phyloP scores from a whole-genome alignment of 2,888 invertebrate species.

The Amphimallon solstitiale region DNA sequence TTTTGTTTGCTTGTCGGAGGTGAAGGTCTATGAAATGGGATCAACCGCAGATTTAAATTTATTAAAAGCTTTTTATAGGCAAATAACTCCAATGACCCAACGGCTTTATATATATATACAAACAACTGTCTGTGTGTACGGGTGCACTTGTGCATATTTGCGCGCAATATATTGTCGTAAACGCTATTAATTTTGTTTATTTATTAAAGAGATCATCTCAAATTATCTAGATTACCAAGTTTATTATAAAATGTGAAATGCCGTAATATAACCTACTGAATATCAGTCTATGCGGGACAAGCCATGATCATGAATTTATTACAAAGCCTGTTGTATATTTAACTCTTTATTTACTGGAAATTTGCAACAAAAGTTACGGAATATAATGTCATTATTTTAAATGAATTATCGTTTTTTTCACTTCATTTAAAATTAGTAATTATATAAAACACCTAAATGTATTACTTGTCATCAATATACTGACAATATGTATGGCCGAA shows the following conservation, averaged over 20 bases:
- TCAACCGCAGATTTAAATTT: slow-evolving; percentile 38
- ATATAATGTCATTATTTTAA: too few species aligned
- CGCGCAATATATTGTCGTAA: slow-evolving; percentile 11
- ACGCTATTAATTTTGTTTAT: slow-evolving; percentile 32
- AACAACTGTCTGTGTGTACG: neutral
- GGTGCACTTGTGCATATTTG: neutral
- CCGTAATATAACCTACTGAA: neutral
- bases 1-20: slow-evolving; percentile 11
- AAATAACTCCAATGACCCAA: slow-evolving; percentile 14
- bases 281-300: neutral
- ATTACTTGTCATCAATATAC: too few species aligned
- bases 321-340: slow-evolving; percentile 1
- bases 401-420: too few species aligned
- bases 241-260: slow-evolving; percentile 27
- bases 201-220: slow-evolving; percentile 29
- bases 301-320: slow-evolving; percentile 27
- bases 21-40: slow-evolving; percentile 23
- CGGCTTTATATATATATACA: neutral
- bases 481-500: too few species aligned
- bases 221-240: slow-evolving; percentile 28
- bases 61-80: slow-evolving; percentile 33
- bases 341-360: neutral
- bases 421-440: too few species aligned
- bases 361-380: neutral
- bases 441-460: too few species aligned